Evolutionary conservation across 2,888 invertebrate genomes (phyloP).

Genomic region (Pinctada fucata): DNA sequence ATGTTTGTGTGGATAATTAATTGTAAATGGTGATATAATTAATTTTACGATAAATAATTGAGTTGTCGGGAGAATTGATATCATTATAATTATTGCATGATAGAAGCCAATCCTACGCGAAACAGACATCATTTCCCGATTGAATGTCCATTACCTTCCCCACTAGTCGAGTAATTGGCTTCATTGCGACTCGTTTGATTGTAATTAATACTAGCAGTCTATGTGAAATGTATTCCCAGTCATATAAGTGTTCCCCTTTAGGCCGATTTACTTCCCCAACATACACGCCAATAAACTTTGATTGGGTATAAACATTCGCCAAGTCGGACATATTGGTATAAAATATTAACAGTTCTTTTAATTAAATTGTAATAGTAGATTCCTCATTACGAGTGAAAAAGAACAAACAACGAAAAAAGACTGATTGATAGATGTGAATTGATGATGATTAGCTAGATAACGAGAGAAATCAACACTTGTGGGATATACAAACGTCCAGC

Average conservation of each 20-base stretch:
- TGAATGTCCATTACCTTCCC: conserved; percentile 41
- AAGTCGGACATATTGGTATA: conserved; percentile 38
- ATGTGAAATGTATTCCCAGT: conserved; percentile 42
- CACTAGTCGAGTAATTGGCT: conserved; percentile 40
- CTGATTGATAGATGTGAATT: conserved; percentile 15
- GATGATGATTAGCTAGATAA: conserved; percentile 9
- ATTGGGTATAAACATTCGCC: conserved; percentile 35
- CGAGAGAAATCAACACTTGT: conserved; percentile 1
- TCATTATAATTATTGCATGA: conserved; percentile 28
- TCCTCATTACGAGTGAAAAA: conserved; percentile 30
- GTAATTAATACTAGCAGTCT: conserved; percentile 42
- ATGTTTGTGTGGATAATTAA: conserved; percentile 3
- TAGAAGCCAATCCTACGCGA: conserved; percentile 19
- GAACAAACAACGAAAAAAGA: conserved; percentile 23
- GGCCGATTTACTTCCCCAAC: conserved; percentile 32
- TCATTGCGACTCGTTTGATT: conserved; percentile 41
- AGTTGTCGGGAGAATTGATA: conserved; percentile 28
- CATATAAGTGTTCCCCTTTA: conserved; percentile 40
- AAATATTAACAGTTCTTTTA: conserved; percentile 46
- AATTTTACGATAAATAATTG: conserved; percentile 28
- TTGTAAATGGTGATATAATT: conserved; percentile 29
- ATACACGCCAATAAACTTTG: conserved; percentile 37
- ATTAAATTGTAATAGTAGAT: conserved; percentile 48
- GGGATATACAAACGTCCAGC: background rate
- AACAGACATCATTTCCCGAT: conserved; percentile 35